These are phyloP conservation scores for Zaprionus bogoriensis DNA, from an alignment of 2,888 invertebrate genomes.

Conservation along the genomic window DNA sequence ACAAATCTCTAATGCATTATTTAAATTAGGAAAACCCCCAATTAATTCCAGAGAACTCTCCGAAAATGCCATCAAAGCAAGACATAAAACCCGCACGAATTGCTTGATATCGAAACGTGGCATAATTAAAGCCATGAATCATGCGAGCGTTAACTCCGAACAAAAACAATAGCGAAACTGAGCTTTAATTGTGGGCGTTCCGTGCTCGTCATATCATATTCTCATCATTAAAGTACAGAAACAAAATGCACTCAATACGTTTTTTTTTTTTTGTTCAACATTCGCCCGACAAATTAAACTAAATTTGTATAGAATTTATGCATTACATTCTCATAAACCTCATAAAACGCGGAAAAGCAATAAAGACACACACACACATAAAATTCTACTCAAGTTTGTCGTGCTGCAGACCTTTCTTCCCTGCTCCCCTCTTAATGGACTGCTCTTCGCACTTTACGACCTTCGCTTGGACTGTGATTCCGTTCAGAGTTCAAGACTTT, in stretches of 20 bases:
- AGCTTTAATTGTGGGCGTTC: constrained; percentile 26
- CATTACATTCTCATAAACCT: constrained; percentile 18
- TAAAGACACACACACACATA: background rate
- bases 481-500: constrained; percentile 21
- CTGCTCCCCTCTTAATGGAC: constrained; percentile 25
- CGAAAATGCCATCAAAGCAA: too few species aligned
- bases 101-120: constrained; percentile 15
- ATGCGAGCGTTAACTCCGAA: background rate
- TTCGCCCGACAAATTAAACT: constrained; percentile 20
- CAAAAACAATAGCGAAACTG: background rate
- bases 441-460: constrained; percentile 37
- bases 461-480: constrained; percentile 17
- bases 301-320: constrained; percentile 33
- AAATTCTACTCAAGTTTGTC: constrained; percentile 22
- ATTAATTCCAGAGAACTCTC: background rate
- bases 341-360: background rate
- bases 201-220: constrained; percentile 2
- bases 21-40: background rate
- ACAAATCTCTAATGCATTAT: background rate
- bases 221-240: background rate
- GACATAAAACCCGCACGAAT: background rate
- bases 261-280: constrained; percentile 22
- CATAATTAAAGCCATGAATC: constrained; percentile 39
- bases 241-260: background rate
- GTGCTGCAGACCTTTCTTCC: constrained; percentile 12